These are phyloP conservation scores for Rhagoletis pomonella DNA, from an alignment of 1,140 invertebrate genomes.

Conservation along the genomic window DNA sequence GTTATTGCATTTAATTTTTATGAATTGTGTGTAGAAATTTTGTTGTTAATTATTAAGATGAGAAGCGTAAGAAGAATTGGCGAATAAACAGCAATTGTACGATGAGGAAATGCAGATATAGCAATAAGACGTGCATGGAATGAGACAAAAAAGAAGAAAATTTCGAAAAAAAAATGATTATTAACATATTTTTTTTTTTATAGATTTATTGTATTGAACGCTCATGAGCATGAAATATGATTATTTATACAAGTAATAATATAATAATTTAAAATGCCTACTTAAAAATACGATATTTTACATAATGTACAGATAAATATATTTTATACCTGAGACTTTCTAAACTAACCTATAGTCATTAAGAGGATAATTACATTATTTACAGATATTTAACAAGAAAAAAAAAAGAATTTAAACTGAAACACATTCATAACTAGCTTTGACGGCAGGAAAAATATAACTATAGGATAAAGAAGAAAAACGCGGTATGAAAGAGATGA, in stretches of 20 bases:
- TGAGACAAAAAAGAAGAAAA: conserved; percentile 52
- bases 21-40: background rate
- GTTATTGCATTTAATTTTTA: background rate
- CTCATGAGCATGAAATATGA: conserved; percentile 37
- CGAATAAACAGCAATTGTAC: conserved; percentile 50
- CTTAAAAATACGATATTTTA: background rate
- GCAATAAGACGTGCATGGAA: conserved; percentile 52
- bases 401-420: too few relatives aligned
- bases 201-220: background rate
- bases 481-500: background rate
- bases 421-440: background rate
- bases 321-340: background rate
- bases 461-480: background rate
- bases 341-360: background rate
- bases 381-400: background rate
- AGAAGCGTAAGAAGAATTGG: conserved; percentile 40
- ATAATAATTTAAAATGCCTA: conserved; percentile 24
- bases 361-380: background rate
- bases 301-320: background rate
- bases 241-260: conserved; percentile 4
- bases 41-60: conserved; percentile 45
- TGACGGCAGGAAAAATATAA: too few relatives aligned
- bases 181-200: conserved; percentile 32
- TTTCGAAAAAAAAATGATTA: conserved; percentile 50
- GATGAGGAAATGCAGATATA: conserved; percentile 45